Evolutionary conservation across 2,113 vertebrate genomes (phyloP).

Genomic region (Eolophus roseicapilla): DNA sequence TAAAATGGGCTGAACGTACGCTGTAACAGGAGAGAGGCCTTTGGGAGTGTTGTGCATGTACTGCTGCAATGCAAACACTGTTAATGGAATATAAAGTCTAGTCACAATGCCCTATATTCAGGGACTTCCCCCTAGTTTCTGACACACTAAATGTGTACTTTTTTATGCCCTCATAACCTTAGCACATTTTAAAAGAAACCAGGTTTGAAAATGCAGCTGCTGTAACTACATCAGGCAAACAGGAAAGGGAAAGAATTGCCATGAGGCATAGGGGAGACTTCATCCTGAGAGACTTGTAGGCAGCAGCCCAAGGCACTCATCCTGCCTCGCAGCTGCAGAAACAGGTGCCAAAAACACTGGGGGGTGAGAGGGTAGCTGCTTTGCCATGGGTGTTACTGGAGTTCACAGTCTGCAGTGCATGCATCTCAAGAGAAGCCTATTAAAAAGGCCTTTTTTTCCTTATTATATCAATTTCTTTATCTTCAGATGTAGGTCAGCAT

Average conservation of each 20-base stretch:
- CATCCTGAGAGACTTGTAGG: background rate
- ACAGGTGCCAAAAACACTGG: background rate
- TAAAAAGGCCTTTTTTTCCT: slow-evolving; percentile 1
- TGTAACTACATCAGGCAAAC: background rate
- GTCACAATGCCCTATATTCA: background rate
- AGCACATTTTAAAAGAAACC: background rate
- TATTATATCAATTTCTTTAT: slow-evolving; percentile 8
- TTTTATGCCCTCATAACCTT: background rate
- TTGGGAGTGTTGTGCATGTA: background rate
- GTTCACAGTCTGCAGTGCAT: background rate
- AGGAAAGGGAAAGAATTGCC: background rate
- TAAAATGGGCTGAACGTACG: background rate
- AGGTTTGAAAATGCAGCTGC: background rate
- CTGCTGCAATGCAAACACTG: background rate
- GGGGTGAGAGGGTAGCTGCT: background rate
- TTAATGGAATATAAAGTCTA: background rate
- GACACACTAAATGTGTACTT: background rate
- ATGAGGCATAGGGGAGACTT: background rate
- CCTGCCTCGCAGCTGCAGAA: background rate
- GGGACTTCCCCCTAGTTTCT: background rate
- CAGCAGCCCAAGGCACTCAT: background rate
- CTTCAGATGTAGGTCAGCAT: slow-evolving; percentile 14
- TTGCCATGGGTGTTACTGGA: background rate
- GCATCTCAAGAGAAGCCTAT: slow-evolving; percentile 32
- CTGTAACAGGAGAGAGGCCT: background rate